Evolutionary conservation across 2,113 vertebrate genomes (phyloP).

Genomic region (Camarhynchus parvulus): DNA sequence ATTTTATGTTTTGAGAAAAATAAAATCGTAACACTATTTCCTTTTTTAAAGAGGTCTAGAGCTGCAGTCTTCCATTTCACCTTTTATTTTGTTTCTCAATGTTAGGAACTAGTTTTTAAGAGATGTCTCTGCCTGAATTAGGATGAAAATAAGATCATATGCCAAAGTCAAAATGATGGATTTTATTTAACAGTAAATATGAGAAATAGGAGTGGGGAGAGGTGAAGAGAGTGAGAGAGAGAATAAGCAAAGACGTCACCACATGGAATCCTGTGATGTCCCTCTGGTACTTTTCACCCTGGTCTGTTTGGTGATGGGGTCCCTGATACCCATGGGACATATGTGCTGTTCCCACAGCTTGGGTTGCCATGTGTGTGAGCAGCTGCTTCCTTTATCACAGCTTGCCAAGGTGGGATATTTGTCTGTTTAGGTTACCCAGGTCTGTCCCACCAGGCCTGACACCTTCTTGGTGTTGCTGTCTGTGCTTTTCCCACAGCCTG

Average conservation of each 20-base stretch:
- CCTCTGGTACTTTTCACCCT: background rate
- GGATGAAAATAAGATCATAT: background rate
- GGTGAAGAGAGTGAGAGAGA: background rate
- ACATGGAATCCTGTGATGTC: rapidly evolving
- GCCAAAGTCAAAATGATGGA: too few species aligned
- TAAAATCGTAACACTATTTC: background rate
- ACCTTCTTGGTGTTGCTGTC: background rate
- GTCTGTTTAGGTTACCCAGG: too few species aligned
- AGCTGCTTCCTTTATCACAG: background rate
- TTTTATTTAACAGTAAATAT: background rate
- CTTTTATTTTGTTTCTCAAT: background rate
- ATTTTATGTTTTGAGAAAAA: background rate
- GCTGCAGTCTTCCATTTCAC: background rate
- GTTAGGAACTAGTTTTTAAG: background rate
- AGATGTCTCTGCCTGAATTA: background rate
- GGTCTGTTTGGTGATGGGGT: background rate
- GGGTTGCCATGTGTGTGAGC: background rate
- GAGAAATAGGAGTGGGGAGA: background rate
- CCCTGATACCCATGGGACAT: background rate
- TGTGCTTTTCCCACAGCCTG: background rate
- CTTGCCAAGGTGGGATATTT: background rate
- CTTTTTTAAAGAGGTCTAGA: background rate
- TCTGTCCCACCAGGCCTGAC: background rate
- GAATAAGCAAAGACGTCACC: background rate
- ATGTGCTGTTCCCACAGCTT: background rate